Evolutionary conservation across 2,797 vertebrate genomes (phyloP).

Genomic region (Clarias pachynema): DNA sequence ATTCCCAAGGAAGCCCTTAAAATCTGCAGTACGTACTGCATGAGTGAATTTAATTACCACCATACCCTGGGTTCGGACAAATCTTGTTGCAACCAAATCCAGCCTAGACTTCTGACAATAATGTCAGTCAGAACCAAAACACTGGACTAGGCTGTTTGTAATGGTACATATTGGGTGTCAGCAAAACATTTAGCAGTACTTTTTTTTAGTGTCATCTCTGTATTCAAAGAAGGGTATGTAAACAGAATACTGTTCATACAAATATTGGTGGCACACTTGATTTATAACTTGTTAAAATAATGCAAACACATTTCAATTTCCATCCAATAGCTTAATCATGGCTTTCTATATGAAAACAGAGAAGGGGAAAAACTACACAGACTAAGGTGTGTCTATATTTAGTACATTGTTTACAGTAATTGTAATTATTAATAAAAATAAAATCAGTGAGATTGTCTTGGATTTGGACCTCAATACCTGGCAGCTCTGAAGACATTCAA

Average conservation of each 20-base stretch:
- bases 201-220: background rate
- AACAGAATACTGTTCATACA: background rate
- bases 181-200: background rate
- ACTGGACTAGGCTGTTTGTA: background rate
- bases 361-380: background rate
- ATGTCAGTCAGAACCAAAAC: background rate
- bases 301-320: background rate
- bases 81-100: conserved; percentile 2
- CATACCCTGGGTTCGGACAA: background rate
- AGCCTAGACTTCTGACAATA: background rate
- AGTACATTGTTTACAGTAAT: background rate
- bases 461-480: background rate
- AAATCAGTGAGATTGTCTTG: background rate
- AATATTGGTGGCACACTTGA: background rate
- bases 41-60: background rate
- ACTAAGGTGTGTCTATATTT: background rate
- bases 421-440: background rate
- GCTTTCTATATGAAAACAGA: background rate
- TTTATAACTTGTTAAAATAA: background rate
- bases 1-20: background rate
- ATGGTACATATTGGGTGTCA: background rate
- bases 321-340: background rate
- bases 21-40: background rate
- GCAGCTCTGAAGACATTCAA: background rate
- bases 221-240: background rate